Conservation (phyloP, 2,113 vertebrate species). For the Eleginops maclovinus region DNA sequence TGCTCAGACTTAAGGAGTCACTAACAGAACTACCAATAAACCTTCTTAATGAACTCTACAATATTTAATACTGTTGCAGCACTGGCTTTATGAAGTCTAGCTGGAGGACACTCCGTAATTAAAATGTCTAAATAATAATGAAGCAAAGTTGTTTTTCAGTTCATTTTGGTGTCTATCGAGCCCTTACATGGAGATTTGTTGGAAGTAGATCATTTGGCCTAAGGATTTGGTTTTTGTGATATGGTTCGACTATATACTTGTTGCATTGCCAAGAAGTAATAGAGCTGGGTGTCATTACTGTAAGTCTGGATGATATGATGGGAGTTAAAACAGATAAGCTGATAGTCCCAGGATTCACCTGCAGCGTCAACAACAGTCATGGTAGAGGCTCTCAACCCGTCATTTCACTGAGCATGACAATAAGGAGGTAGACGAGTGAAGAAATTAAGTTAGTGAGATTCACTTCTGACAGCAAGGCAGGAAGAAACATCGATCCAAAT, state of each 20-base stretch:
- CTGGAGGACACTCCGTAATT: constrained; percentile 65
- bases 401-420: neutral
- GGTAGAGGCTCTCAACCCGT: neutral
- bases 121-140: constrained; percentile 73
- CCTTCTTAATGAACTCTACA: constrained; percentile 71
- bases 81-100: constrained; percentile 67
- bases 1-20: constrained; percentile 56
- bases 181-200: constrained; percentile 40
- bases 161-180: constrained; percentile 41
- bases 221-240: constrained; percentile 32
- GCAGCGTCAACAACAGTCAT: neutral
- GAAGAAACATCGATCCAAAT: neutral
- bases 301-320: neutral
- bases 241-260: constrained; percentile 1
- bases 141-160: constrained; percentile 59
- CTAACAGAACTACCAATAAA: constrained; percentile 67
- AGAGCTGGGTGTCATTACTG: constrained; percentile 1
- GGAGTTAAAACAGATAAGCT: neutral
- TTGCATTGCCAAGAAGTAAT: constrained; percentile 1
- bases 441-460: neutral
- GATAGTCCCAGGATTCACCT: neutral
- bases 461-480: neutral
- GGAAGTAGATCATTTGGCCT: constrained; percentile 21
- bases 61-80: constrained; percentile 63
- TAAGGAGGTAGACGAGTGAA: neutral